Base-by-base conservation (phyloP, 2,888 invertebrate genomes). In the Oeneis ivallda region DNA sequence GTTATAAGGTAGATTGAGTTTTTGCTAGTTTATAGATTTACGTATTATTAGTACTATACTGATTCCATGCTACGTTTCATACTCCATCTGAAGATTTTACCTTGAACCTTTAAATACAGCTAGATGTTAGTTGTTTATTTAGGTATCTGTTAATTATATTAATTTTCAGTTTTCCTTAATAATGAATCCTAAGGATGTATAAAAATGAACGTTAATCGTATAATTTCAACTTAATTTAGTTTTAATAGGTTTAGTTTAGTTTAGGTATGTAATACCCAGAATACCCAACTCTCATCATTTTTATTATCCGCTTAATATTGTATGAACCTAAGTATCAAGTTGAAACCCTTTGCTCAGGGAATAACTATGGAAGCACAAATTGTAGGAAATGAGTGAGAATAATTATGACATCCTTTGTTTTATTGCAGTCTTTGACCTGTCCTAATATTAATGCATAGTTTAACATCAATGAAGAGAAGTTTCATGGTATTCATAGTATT, bases 331-430 rank as follows among this genome's bases (percentile, higher is more conserved):
- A 5, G 26, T 26, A 26, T 13, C 1, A 13, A n/a, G 49, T 11
- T 47, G 26, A 45, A 58, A 50, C 15, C 13, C 45, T 56, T 43
- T 15, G 56, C 58, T 45, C 54, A 54, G 39, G 34, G 45, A 61
- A 47, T 45, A 56, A 61, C 53, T 59, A 43, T 49, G 47, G 58
- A 54, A 62, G 52, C 26, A 52, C n/a, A 52, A 15, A 47, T 45
- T 58, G 41, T 37, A 68, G 60, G 65, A 65, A 65, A 68, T 57
- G 43, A 65, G 37, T 41, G 32, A 37, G 53, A 49, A 34, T 41
- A 60, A 60, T 60, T 65, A 68, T 61, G 43, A 17, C 15, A 52
- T 54, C 41, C 59, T 63, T 68, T 65, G 50, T 63, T 68, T 57
- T 68, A 68, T 68, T 68, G 68, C 65, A 45, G 43, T 63, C 19